These are phyloP conservation scores for Coenonympha glycerion DNA, from an alignment of 2,888 invertebrate genomes.

Conservation along the genomic window DNA sequence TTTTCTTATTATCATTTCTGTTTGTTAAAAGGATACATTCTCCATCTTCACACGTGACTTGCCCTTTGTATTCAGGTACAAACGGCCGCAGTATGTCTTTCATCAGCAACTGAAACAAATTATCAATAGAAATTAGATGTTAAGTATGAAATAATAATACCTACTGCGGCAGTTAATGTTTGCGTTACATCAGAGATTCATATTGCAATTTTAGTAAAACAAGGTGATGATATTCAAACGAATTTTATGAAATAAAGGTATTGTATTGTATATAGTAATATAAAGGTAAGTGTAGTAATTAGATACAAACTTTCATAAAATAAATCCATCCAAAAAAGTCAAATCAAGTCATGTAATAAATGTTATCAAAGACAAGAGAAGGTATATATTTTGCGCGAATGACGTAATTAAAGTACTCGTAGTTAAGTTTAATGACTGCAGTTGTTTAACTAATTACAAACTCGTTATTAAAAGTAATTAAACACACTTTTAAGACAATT, in stretches of 20 bases:
- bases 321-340: too few species aligned
- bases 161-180: neutral
- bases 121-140: conserved; percentile 17
- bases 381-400: neutral
- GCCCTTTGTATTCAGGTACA: conserved; percentile 95
- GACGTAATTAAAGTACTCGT: conserved; percentile 5
- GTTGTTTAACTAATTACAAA: neutral
- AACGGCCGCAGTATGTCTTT: conserved; percentile 90
- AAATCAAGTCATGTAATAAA: too few species aligned
- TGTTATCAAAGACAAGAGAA: neutral
- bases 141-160: neutral
- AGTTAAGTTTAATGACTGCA: conserved; percentile 1
- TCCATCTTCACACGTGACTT: conserved; percentile 85
- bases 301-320: too few species aligned
- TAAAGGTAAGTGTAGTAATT: too few species aligned
- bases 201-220: too few species aligned
- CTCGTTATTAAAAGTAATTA: conserved; percentile 13
- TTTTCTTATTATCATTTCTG: too few species aligned
- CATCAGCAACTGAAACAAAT: conserved; percentile 80
- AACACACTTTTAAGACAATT: conserved; percentile 14
- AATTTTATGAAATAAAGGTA: too few species aligned
- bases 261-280: too few species aligned
- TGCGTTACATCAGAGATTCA: too few species aligned
- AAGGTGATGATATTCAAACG: too few species aligned
- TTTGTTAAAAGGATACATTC: conserved; percentile 79